Base-by-base conservation (phyloP, 2,797 vertebrate genomes). In the Schizopygopsis malacanthus region DNA sequence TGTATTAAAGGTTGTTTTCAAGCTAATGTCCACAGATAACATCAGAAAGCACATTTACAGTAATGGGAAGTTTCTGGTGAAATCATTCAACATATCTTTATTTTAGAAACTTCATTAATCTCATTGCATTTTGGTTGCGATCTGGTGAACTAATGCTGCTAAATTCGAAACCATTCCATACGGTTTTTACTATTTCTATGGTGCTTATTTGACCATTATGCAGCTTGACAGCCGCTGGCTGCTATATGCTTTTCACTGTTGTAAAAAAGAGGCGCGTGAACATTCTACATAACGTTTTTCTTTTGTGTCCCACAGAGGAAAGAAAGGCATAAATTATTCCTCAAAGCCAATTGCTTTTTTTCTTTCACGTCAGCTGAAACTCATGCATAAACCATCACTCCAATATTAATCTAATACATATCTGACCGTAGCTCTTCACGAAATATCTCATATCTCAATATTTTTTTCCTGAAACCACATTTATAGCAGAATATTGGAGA, bases 311-410 rank as follows among this genome's bases (percentile, higher is more conserved):
- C n/a, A 25, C 12, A 15, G 41, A 72, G 20, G 52, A 56, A 77
- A 77, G 43, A 69, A 80, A 52, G 79, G 12, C 63, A 79, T 52
- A 25, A 82, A 82, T 70, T 71, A 71, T 70, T 79, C 76, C 54
- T 79, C 12, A 61, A 41, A 79, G 76, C 54, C 37, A n/a, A 78
- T 25, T 61, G 37, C 52, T 41, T 41, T 78, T 43, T 41, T 25
- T 33, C 16, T 82, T 73, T 33, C 33, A 41, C n/a, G 56, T 82
- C 41, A 61, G 39, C 54, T 61, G 70, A 82, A 47, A 73, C 41
- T 45, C 81, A 73, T 73, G 41, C 54, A 73, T 73, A 79, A 61
- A 73, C 70, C 71, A 63, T 73, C 39, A 45, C 37, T 45, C 15
- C 41, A 63, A 47, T 61, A 43, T 72, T 45, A 63, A 82, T 47